phyloP scores from a whole-genome alignment of 2,888 invertebrate species.

The Cheiracanthium punctorium region DNA sequence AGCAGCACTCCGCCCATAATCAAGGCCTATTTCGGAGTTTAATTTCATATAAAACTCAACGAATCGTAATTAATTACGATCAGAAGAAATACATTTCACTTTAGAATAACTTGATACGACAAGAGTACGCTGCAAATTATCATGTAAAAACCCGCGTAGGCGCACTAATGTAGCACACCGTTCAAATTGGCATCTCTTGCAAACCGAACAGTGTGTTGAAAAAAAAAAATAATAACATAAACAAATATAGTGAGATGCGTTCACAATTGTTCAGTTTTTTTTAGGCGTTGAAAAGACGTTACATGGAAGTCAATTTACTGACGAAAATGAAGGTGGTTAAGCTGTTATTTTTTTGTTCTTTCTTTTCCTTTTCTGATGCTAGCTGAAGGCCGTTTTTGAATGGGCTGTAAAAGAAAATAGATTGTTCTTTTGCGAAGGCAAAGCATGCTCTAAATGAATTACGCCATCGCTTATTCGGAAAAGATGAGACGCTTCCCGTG shows the following conservation, averaged over 20 bases:
- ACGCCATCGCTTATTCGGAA: neutral
- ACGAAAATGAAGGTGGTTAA: constrained; percentile 14
- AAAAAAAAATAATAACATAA: neutral
- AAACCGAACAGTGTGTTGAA: too few relatives aligned
- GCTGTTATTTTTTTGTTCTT: constrained; percentile 1
- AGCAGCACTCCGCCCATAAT: neutral
- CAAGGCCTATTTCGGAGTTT: neutral
- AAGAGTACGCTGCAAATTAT: neutral
- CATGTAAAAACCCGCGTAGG: neutral
- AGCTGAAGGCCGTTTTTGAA: neutral
- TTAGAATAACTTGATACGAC: neutral
- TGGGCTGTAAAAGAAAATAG: neutral
- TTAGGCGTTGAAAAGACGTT: constrained; percentile 43
- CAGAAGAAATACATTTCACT: neutral
- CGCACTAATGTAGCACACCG: neutral
- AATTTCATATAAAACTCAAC: neutral
- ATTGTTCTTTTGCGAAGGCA: neutral
- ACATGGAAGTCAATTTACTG: constrained; percentile 25
- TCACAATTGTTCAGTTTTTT: constrained; percentile 30
- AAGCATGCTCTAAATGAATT: neutral
- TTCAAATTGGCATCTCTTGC: too few relatives aligned
- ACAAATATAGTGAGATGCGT: too few relatives aligned
- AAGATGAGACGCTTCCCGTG: too few relatives aligned
- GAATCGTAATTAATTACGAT: neutral
- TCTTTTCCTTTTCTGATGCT: neutral